phyloP scores from a whole-genome alignment of 2,888 invertebrate genomes.

The Monochamus alternatus region DNA sequence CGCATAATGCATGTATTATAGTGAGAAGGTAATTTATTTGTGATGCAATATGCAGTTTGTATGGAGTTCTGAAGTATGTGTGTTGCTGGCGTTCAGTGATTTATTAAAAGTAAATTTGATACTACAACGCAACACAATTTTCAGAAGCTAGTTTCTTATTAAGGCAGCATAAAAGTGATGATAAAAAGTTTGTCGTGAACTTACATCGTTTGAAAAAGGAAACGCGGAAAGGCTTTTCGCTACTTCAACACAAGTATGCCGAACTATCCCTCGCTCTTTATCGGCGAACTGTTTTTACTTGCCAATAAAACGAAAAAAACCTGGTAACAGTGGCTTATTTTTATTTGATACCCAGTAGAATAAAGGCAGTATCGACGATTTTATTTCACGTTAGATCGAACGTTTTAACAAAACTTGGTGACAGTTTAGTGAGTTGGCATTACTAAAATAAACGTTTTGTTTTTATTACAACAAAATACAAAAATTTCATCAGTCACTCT shows the following conservation, averaged over 20 bases:
- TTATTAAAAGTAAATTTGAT: slow-evolving; percentile 18
- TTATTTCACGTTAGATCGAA: too few species aligned
- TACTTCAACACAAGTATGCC: slow-evolving; percentile 7
- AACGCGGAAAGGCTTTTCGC: background rate
- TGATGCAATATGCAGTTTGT: slow-evolving; percentile 27
- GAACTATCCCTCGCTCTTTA: slow-evolving; percentile 1
- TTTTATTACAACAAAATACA: too few species aligned
- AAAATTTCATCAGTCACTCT: too few species aligned
- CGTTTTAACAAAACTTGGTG: too few species aligned
- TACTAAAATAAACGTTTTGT: too few species aligned
- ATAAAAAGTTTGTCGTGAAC: slow-evolving; percentile 10
- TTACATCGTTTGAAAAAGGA: background rate
- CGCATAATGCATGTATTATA: slow-evolving; percentile 1
- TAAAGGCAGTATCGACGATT: too few species aligned
- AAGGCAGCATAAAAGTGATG: background rate
- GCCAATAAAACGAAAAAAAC: background rate
- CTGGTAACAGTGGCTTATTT: background rate
- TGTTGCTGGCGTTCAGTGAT: slow-evolving; percentile 7
- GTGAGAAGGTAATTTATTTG: slow-evolving; percentile 21
- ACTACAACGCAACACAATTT: slow-evolving; percentile 11
- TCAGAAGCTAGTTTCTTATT: slow-evolving; percentile 4
- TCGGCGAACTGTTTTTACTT: background rate
- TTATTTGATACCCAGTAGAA: background rate
- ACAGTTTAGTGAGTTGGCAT: too few species aligned
- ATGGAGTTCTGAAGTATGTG: background rate